phyloP scores from a whole-genome alignment of 2,888 invertebrate genomes.

The Mylabris sibirica region DNA sequence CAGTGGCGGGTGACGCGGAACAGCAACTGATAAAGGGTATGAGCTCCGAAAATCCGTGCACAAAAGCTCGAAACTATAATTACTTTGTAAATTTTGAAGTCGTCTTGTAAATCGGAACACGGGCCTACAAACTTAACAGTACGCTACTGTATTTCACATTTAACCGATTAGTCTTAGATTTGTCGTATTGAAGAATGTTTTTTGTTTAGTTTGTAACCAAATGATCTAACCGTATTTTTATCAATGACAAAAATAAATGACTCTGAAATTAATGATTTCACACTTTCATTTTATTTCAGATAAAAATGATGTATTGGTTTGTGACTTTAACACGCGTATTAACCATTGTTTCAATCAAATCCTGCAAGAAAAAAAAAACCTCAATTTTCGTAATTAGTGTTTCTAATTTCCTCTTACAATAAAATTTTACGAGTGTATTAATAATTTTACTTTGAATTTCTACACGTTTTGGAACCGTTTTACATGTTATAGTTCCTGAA shows the following conservation, averaged over 20 bases:
- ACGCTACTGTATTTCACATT: conserved; percentile 1
- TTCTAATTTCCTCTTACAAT: neutral
- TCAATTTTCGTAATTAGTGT: neutral
- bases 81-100: too few species aligned
- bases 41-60: too few species aligned
- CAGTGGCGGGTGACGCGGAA: too few species aligned
- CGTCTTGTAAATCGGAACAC: too few species aligned
- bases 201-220: neutral
- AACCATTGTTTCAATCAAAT: neutral
- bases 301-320: neutral
- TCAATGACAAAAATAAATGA: neutral
- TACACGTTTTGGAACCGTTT: neutral
- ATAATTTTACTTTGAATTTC: neutral
- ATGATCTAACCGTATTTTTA: neutral
- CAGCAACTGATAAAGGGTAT: too few species aligned
- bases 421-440: neutral
- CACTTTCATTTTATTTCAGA: conserved; percentile 13
- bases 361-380: neutral
- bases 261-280: conserved; percentile 8
- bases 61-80: too few species aligned
- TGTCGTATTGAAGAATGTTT: neutral
- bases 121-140: too few species aligned
- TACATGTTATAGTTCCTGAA: conserved; percentile 4
- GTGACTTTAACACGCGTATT: too few species aligned
- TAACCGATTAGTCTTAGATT: neutral